A percentile compares a stretch with the other conserved stretches of the same genome.
Conservation (phyloP, 2,797 vertebrate genomes). For the Podargus strigoides region DNA sequence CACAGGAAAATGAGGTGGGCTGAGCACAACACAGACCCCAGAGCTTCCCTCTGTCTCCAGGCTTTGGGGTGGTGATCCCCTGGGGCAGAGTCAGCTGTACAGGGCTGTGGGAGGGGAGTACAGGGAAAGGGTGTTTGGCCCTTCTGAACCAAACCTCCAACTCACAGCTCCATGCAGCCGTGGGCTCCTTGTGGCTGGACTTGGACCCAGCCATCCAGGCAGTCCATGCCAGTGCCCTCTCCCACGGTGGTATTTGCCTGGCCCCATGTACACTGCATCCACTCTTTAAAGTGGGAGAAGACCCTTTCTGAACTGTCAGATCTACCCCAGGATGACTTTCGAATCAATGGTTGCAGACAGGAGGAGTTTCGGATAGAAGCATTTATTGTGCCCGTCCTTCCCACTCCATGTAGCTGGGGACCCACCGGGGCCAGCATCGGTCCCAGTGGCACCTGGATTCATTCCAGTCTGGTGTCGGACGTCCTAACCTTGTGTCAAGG, state of each 20-base stretch:
- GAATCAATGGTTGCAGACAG: background rate
- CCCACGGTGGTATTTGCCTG: fast-evolving
- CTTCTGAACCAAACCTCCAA: background rate
- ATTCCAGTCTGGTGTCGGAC: background rate
- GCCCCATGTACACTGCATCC: background rate
- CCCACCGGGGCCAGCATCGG: fast-evolving
- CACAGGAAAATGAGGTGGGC: background rate
- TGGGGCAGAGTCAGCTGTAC: background rate
- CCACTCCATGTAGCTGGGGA: background rate
- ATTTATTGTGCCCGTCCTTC: background rate
- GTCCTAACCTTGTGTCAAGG: slow-evolving; percentile 37
- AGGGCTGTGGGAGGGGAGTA: background rate
- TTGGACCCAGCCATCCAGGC: background rate
- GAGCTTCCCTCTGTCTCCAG: background rate
- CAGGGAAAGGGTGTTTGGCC: background rate
- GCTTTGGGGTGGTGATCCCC: background rate
- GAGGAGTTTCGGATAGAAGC: background rate
- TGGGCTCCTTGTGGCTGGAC: too few relatives aligned
- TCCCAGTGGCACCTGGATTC: background rate
- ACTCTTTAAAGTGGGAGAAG: fast-evolving
- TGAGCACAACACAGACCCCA: background rate
- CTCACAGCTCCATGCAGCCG: fast-evolving
- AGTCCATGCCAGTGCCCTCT: background rate
- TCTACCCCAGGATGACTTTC: background rate
- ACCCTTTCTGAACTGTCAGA: background rate